Base-by-base conservation (phyloP, 2,797 vertebrate species). In the Pseudomugil gertrudae region DNA sequence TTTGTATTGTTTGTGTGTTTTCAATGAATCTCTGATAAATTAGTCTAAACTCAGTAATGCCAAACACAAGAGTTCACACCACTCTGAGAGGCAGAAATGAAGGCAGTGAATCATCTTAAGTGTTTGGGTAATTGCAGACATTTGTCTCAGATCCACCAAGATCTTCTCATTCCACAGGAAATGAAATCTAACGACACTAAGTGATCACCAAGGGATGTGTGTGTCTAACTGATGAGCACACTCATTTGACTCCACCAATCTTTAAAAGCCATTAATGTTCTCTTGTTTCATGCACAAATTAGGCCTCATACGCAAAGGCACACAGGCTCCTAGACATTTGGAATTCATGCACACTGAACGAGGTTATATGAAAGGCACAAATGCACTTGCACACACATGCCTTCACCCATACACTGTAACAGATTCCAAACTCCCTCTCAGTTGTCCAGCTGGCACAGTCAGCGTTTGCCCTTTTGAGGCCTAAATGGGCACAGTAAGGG, bases 241-340 rank as follows among this genome's bases (percentile, higher is more conserved):
- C 87, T 88, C 86, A 81, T 90, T 89, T 91, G 89, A 92, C 89
- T 90, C 78, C 75, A 80, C 84, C 73, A 61, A 89, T 93, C 84
- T 92, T 91, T 87, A 86, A 88, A 90, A 87, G 74, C 78, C 90
- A 91, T 92, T 91, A 92, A 87, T 76, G 45, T 81, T 86, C 84
- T 91, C 76, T 72, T 80, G 83, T 91, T 91, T 87, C 79, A 84
- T 63, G 71, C 81, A 43, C 82, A 83, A 74, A 86, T 84, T 71
- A 76, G 58, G 57, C 66, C 19, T 9, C 32, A 8, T 72, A 70
- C 78, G 71, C 72, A 82, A 36, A 74, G 63, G 66, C 71, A 66
- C 80, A 80, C 57, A 69, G 47, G 69, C 59, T 54, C 61, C 55
- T 64, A 53, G 62, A 78, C 72, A 61, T 81, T 76, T 85, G 72